phyloP scores from a whole-genome alignment of 2,888 invertebrate species.

The Sphaerolaimus hirsutus region DNA sequence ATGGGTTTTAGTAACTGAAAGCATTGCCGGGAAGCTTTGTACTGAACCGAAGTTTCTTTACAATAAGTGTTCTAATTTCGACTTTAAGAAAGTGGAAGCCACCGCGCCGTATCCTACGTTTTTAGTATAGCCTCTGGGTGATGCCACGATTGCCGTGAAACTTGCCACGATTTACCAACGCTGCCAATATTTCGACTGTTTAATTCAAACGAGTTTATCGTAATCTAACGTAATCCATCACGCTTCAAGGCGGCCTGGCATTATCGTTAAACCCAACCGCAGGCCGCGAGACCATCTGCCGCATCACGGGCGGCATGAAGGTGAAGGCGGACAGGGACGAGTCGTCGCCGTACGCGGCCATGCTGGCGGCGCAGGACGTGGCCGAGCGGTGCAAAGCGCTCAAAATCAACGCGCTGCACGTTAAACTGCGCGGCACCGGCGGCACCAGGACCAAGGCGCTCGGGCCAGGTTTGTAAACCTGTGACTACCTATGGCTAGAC shows the following conservation, averaged over 20 bases:
- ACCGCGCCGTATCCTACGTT: too few relatives aligned
- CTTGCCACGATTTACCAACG: too few relatives aligned
- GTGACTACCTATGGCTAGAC: too few relatives aligned
- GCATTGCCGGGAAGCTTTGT: too few relatives aligned
- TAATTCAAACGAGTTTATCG: too few relatives aligned
- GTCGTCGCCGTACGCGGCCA: constrained; percentile 98
- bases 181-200: too few relatives aligned
- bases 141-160: too few relatives aligned
- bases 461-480: constrained; percentile 8
- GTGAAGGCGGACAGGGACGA: constrained; percentile 99
- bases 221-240: too few relatives aligned
- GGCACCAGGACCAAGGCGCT: constrained; percentile 35
- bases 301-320: constrained; percentile 82
- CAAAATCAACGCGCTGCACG: constrained; percentile 90
- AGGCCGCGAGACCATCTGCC: constrained; percentile 35
- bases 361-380: constrained; percentile 99
- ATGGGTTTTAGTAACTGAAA: too few relatives aligned
- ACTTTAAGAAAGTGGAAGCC: too few relatives aligned
- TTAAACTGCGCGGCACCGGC: constrained; percentile 89
- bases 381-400: constrained; percentile 81
- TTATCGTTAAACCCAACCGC: neutral
- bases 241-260: too few relatives aligned
- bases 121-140: neutral
- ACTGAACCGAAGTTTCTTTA: neutral
- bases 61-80: too few relatives aligned